phyloP scores from a whole-genome alignment of 1,140 invertebrate genomes.

The Bombus waltoni region DNA sequence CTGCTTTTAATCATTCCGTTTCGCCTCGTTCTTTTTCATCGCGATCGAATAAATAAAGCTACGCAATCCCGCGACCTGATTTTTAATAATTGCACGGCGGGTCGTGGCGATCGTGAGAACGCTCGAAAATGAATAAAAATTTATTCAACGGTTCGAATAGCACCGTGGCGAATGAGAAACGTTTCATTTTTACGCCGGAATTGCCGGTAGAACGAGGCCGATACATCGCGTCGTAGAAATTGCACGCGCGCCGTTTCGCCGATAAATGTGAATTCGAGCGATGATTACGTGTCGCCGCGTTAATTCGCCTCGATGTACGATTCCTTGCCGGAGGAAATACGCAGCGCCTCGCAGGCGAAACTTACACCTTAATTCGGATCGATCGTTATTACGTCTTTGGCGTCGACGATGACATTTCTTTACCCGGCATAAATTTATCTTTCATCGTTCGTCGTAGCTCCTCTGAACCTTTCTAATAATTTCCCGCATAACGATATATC shows the following conservation, averaged over 20 bases:
- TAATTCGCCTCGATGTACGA: constrained; percentile 26
- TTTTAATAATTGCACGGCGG: constrained; percentile 21
- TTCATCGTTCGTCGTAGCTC: background rate
- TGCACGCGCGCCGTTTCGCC: background rate
- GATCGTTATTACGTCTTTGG: background rate
- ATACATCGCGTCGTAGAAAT: background rate
- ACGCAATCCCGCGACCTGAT: background rate
- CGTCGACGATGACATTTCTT: too few species aligned
- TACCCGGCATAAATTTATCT: background rate
- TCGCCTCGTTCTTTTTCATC: background rate
- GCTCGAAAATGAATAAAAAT: constrained; percentile 41
- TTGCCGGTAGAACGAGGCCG: background rate
- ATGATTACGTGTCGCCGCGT: constrained; percentile 42
- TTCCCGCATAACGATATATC: background rate
- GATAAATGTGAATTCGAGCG: constrained; percentile 44
- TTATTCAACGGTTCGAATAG: constrained; percentile 8
- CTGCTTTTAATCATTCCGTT: constrained; percentile 3
- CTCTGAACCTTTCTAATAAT: background rate
- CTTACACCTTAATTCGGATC: background rate
- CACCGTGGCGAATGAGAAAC: background rate
- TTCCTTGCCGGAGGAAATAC: constrained; percentile 2
- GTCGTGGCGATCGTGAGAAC: background rate
- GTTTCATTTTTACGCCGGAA: background rate
- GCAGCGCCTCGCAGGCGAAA: background rate
- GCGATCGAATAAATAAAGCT: background rate